Evolutionary conservation across 2,797 vertebrate species (phyloP), one percentile per base, ranked within the genome.

Genomic region (Rhynchotus rufescens): DNA sequence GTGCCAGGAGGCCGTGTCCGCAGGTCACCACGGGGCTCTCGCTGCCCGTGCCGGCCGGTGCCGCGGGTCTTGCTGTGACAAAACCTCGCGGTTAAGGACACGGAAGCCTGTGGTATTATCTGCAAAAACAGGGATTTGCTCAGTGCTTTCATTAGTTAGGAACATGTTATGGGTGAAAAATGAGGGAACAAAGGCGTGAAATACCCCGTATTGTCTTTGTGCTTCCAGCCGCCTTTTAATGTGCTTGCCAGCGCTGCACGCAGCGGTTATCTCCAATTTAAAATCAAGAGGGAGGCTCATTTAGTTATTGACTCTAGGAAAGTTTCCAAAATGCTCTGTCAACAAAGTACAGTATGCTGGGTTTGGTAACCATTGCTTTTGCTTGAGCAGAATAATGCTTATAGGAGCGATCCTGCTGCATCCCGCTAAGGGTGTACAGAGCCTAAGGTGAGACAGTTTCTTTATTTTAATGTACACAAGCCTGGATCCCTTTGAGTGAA

Each of bases 191-290:
- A 89, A 89, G 77, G 76, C 56, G 60, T 64, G 17, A 87, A 92
- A 90, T 85, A 32, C 5, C 60, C 21, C 2, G 4, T 85, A 82
- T 85, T 91, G 81, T 88, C 88, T 86, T 74, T 88, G 66, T 80
- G 60, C 60, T 92, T 93, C 76, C 88, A 95, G 84, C 89, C 88
- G 88, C 87, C 89, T 90, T 90, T 90, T 90, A 73, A 82, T 73
- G 44, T 42, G 64, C 47, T 91, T 92, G 86, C 93, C 86, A 83
- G 15, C 54, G 20, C 0, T 9, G 78, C 51, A 26, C 2, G 8
- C 62, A 34, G 79, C 73, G 80, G 74, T 96, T 92, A 89, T 44
- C 56, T 89, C 84, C 74, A 81, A 71, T 90, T 94, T 94, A 84
- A 90, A 94, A 93, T 79, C 69, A 71, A 76, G 71, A 93, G 73